phyloP scores from a whole-genome alignment of 2,888 invertebrate species.

The Torymus tubicola region DNA sequence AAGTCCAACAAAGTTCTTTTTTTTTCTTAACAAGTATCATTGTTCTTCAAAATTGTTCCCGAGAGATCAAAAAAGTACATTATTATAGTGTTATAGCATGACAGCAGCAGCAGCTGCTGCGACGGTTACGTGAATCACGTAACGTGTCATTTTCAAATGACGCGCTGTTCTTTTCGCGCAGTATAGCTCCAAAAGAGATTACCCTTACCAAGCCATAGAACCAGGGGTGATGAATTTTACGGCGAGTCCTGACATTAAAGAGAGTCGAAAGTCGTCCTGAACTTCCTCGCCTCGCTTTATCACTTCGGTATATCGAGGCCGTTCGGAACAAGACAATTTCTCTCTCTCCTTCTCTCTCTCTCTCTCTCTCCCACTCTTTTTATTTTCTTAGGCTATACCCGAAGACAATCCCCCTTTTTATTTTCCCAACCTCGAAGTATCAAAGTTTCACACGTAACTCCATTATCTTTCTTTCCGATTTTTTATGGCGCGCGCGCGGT shows the following conservation, averaged over 20 bases:
- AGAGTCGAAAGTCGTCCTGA: background rate
- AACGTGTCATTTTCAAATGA: constrained; percentile 4
- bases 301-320: constrained; percentile 22
- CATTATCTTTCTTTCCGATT: constrained; percentile 45
- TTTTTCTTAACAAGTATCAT: too few species aligned
- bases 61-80: too few species aligned
- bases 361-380: too few species aligned
- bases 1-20: too few species aligned
- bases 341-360: too few species aligned
- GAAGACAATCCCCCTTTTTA: background rate
- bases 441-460: constrained; percentile 42
- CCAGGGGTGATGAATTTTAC: constrained; percentile 34
- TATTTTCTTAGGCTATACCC: too few species aligned
- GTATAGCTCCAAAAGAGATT: constrained; percentile 32
- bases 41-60: too few species aligned
- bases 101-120: too few species aligned
- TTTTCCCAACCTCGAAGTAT: constrained; percentile 30
- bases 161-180: background rate
- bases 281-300: constrained; percentile 34
- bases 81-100: too few species aligned
- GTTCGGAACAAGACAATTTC: constrained; percentile 17
- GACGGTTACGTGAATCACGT: too few species aligned
- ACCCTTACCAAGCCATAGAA: background rate
- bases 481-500: constrained; percentile 36
- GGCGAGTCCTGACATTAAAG: constrained; percentile 15